Evolutionary conservation across 2,888 invertebrate genomes (phyloP).

Genomic region (Lasioglossum villosulum): DNA sequence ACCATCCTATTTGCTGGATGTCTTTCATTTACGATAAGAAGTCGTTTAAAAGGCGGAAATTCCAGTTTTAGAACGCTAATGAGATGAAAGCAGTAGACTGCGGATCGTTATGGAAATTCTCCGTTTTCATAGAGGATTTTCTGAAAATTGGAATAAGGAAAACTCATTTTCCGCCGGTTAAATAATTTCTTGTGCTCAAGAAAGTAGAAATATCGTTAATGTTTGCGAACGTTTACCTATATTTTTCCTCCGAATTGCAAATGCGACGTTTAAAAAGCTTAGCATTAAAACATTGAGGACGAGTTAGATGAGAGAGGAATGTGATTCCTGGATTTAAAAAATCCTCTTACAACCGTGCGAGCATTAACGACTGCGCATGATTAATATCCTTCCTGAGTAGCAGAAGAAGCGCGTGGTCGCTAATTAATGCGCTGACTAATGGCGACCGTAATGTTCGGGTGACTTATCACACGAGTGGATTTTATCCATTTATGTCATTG

Average conservation of each 20-base stretch:
- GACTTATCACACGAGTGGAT: neutral
- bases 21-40: neutral
- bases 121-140: neutral
- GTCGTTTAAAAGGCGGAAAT: neutral
- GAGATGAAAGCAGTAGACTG: neutral
- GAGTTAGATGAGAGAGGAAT: neutral
- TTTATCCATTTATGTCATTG: neutral
- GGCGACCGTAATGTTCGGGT: neutral
- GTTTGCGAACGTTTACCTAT: neutral
- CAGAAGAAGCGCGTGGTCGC: neutral
- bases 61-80: conserved; percentile 5
- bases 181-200: neutral
- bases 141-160: neutral
- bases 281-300: neutral
- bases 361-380: neutral
- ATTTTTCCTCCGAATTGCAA: neutral
- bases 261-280: neutral
- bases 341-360: neutral
- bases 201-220: neutral
- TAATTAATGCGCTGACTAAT: conserved; percentile 11
- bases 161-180: neutral
- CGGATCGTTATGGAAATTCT: neutral
- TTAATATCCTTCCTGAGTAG: neutral
- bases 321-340: neutral
- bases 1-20: neutral